phyloP scores from a whole-genome alignment of 2,888 invertebrate species.

The Hartigia nigra region DNA sequence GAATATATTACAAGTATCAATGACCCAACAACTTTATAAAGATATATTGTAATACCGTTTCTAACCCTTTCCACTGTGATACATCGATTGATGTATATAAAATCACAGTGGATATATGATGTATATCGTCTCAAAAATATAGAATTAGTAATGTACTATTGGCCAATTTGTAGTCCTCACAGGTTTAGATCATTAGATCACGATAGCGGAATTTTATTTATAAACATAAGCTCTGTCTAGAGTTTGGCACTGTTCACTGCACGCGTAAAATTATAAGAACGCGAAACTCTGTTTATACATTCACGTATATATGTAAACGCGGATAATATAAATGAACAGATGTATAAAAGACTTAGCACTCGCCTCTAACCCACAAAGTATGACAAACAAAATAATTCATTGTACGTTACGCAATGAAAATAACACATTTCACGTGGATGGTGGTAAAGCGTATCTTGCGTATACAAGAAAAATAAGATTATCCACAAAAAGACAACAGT shows the following conservation, averaged over 20 bases:
- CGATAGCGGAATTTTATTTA: neutral
- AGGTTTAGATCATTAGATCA: neutral
- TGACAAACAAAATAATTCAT: constrained; percentile 3
- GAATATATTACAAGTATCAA: neutral
- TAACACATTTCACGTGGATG: neutral
- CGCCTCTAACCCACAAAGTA: neutral
- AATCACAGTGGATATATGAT: no score
- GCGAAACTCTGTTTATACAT: neutral
- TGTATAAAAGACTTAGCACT: neutral
- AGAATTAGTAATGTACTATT: neutral
- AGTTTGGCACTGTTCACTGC: neutral
- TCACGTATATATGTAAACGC: neutral
- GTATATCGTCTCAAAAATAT: neutral
- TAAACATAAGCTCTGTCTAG: neutral
- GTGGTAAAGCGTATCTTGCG: neutral
- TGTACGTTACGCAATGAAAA: neutral
- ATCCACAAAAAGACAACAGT: neutral
- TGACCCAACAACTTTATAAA: neutral
- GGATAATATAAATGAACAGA: neutral
- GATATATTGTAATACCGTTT: neutral
- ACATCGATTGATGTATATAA: neutral
- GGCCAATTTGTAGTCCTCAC: neutral
- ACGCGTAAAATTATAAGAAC: neutral
- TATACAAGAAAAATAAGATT: neutral
- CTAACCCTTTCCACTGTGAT: neutral